These are phyloP conservation scores for Peromyscus eremicus DNA, from an alignment of 2,797 vertebrate genomes.

Conservation along the genomic window DNA sequence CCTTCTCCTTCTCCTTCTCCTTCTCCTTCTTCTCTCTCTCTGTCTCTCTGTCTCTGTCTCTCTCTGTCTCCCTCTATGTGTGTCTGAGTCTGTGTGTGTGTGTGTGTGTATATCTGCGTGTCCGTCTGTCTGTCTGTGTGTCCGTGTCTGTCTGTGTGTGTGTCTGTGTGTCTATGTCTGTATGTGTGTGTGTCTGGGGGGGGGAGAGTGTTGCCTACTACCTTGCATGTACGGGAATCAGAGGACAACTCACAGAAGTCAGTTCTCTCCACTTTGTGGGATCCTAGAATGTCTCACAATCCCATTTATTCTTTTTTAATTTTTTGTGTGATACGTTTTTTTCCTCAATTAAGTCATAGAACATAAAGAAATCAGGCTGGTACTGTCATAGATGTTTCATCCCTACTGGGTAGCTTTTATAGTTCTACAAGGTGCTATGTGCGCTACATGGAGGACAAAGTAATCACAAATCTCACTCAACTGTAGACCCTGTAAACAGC, in stretches of 20 bases:
- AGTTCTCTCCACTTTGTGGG: neutral
- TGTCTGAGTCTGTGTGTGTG: neutral
- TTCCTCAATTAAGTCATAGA: neutral
- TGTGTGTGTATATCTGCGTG: neutral
- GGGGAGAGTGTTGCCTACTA: neutral
- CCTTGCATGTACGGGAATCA: too few relatives aligned
- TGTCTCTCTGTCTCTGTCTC: neutral
- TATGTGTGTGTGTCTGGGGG: neutral
- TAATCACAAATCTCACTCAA: neutral
- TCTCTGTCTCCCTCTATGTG: neutral
- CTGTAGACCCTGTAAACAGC: neutral
- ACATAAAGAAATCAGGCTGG: neutral
- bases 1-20: too few relatives aligned
- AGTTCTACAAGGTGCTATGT: neutral
- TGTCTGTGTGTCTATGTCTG: neutral
- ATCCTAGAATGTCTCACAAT: neutral
- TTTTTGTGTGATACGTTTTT: neutral
- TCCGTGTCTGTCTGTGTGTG: neutral
- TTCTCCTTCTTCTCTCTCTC: neutral
- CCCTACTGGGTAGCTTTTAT: neutral
- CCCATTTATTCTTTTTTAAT: neutral
- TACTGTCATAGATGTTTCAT: neutral
- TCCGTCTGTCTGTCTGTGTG: neutral
- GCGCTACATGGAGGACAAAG: neutral
- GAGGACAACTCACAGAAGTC: neutral